Percentiles rank a stretch among this genome's conserved stretches.
Conservation (phyloP, 2,113 vertebrate species). For the Clarias gariepinus region DNA sequence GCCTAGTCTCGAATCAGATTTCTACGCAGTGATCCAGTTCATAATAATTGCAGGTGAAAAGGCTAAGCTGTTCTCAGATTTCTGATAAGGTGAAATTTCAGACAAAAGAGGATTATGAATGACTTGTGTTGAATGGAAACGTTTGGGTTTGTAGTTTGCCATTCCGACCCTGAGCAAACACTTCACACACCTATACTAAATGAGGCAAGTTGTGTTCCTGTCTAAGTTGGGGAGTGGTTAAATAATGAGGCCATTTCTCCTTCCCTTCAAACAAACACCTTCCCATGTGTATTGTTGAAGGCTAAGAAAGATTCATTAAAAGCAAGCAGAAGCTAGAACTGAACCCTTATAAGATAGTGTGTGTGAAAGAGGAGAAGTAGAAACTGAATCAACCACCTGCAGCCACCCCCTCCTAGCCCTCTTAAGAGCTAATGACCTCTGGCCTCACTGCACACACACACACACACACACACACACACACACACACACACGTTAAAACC, state of each 20-base stretch:
- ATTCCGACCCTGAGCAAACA: slow-evolving; percentile 48
- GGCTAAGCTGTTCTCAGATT: slow-evolving; percentile 43
- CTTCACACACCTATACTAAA: slow-evolving; percentile 23
- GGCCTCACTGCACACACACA: slow-evolving; percentile 10
- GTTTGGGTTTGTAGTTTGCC: slow-evolving; percentile 18
- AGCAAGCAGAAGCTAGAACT: slow-evolving; percentile 34
- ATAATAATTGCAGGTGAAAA: slow-evolving; percentile 42
- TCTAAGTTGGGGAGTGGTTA: slow-evolving; percentile 22
- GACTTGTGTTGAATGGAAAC: slow-evolving; percentile 34
- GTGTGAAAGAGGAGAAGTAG: slow-evolving; percentile 34
- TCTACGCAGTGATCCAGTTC: slow-evolving; percentile 25
- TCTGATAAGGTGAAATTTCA: slow-evolving; percentile 43
- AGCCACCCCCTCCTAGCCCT: slow-evolving; percentile 29
- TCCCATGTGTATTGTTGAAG: slow-evolving; percentile 24
- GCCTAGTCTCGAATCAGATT: slow-evolving; percentile 32
- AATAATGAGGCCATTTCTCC: slow-evolving; percentile 41
- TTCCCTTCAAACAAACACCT: slow-evolving; percentile 33
- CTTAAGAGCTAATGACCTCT: slow-evolving; percentile 39
- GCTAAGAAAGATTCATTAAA: slow-evolving; percentile 51
- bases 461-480: slow-evolving; percentile 22
- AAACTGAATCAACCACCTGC: slow-evolving; percentile 51
- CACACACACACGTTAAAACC: not conserved
- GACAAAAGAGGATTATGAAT: slow-evolving; percentile 36
- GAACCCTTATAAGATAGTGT: slow-evolving; percentile 12
- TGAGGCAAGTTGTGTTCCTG: slow-evolving; percentile 28